Base-by-base conservation (phyloP, 2,888 invertebrate species). In the Melieria crassipennis region DNA sequence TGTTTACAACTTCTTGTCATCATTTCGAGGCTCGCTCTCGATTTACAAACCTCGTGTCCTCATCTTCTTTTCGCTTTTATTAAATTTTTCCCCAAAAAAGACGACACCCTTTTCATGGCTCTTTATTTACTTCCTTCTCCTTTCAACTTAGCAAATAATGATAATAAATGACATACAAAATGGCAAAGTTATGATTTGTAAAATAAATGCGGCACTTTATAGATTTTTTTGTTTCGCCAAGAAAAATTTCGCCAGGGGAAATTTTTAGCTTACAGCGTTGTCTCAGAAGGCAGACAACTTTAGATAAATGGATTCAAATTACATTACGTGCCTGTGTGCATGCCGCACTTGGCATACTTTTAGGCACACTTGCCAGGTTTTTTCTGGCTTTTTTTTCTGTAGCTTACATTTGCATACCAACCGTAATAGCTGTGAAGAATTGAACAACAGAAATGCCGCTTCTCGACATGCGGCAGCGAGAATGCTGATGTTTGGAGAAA, bases 151-250 rank as follows among this genome's bases (percentile, higher is more conserved):
- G 58, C 73, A 77, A 79, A 79, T 81, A 81, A 81, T 81, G 79
- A 80, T 80, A 81, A 81, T 81, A 81, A 81, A 81, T 81, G 81
- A 81, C 79, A 81, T 75, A 75, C 75, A 76, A 79, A 81, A 78
- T 78, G 76, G 74, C 65, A 63, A 79, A 80, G 79, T 81, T 78
- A 80, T 79, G 81, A 72, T 79, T 81, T 77, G 77, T 42, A 52
- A 50, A 50, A 60, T 60, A 60, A 67, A 67, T 61, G 11, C 52
- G 60, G 52, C 61, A 67, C 60, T 67, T 67, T 52, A 52, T 11
- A 13, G 50, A 67, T 67, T 50, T 58, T 43, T 48, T 48, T 7
- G 10, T 48, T 43, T 67, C 48, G 16, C 10, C 42, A 66, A 57
- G 58, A 10, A 65, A 56, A 65, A 65, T 55, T 65, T 65, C 30